Evolutionary conservation across 2,113 vertebrate genomes (phyloP), one percentile per base, ranked within the genome.

Genomic region (Oenanthe oenanthe): DNA sequence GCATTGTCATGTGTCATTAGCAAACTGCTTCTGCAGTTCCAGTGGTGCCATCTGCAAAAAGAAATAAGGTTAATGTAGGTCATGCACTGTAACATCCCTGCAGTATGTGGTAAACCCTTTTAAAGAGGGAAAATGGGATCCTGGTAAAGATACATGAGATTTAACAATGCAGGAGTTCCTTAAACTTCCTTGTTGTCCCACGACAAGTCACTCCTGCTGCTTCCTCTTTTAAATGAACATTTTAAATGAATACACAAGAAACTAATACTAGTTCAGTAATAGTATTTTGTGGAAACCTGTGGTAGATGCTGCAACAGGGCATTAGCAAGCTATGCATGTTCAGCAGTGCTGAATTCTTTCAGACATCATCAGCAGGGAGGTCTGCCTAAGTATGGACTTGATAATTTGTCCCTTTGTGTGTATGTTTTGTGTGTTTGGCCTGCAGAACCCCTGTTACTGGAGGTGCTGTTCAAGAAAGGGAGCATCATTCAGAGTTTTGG

Each of bases 201-300:
- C 4, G 51, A 22, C 17, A 51, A 12, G 54, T 56, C 12, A 11
- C 29, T 78, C 29, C 31, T 67, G 45, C 71, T 79, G 53, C 17
- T 87, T 60, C 47, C 22, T 45, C 54, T 51, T 65, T 36, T 73
- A 28, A 83, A 89, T 83, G 58, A 89, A 50, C 29, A 29, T 66
- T 92, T 96, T 54, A 88, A 75, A 89, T 89, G 89, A 97, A 73
- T 34, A 76, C 71, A 61, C 66, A 85, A 75, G 81, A 80, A 96
- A 89, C 92, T 82, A 82, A 88, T 88, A 56, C 81, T 95, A 83
- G 96, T 96, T 94, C 95, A 93, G 66, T 87, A 78, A 53, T 32
- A 62, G 47, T 88, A 92, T 88, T 84, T 85, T 93, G 3, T 88
- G 66, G 93, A 95, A 92, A 88, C 81, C 81, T 47, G 42, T 79